Evolutionary conservation across 1,140 invertebrate genomes (phyloP).

Genomic region (Acromyrmex echinatior): DNA sequence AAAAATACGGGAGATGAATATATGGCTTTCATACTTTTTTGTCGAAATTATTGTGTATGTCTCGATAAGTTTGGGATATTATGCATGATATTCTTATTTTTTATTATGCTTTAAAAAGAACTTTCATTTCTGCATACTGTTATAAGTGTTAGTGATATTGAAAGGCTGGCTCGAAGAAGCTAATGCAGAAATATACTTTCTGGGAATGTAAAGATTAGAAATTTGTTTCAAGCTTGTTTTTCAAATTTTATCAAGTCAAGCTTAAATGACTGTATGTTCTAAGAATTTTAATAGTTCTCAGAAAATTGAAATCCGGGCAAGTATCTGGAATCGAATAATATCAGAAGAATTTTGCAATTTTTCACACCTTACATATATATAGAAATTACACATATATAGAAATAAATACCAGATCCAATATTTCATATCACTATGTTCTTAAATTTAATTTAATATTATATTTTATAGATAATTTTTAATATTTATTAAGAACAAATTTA

Average conservation of each 20-base stretch:
- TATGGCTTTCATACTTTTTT: constrained; percentile 23
- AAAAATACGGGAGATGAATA: constrained; percentile 8
- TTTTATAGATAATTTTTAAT: constrained; percentile 1
- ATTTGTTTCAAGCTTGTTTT: background rate
- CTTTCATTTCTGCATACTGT: constrained; percentile 58
- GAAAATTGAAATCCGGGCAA: background rate
- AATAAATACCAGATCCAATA: background rate
- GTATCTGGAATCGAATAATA: background rate
- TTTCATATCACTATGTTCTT: background rate
- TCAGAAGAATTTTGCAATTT: background rate
- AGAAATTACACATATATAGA: background rate
- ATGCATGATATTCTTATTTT: constrained; percentile 55
- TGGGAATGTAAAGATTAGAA: background rate
- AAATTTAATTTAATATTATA: constrained; percentile 1
- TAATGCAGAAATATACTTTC: constrained; percentile 2
- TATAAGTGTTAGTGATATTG: constrained; percentile 6
- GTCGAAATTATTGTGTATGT: constrained; percentile 39
- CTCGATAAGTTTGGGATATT: constrained; percentile 39
- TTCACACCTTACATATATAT: background rate
- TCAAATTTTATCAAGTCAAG: background rate
- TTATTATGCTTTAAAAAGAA: constrained; percentile 50
- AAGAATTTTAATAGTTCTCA: background rate
- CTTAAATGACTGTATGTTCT: background rate
- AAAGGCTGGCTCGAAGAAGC: background rate
- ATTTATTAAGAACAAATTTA: background rate